Percentiles rank a stretch among this genome's conserved stretches.
Conservation (phyloP, 2,888 invertebrate genomes). For the Drosophila sordidapex region DNA sequence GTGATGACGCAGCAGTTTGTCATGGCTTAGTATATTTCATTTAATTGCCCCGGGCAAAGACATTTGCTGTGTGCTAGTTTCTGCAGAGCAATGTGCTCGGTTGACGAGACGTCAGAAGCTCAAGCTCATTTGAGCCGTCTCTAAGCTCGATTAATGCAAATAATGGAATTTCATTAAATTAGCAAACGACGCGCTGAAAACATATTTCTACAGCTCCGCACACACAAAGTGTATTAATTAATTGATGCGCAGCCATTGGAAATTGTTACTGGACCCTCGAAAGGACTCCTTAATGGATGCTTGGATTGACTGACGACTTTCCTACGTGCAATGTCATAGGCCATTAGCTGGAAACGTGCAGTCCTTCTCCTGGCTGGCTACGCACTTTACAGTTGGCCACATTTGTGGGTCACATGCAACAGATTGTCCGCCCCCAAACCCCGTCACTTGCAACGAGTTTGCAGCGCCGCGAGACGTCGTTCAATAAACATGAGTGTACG, state of each 20-base stretch:
- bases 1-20: constrained; percentile 62
- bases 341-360: constrained; percentile 23
- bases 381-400: constrained; percentile 55
- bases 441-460: constrained; percentile 29
- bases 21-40: constrained; percentile 33
- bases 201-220: neutral
- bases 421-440: constrained; percentile 44
- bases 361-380: constrained; percentile 11
- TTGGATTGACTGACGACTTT: constrained; percentile 45
- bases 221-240: constrained; percentile 28
- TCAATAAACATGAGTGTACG: constrained; percentile 41
- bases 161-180: constrained; percentile 77
- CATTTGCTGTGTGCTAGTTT: constrained; percentile 15
- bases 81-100: neutral
- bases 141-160: constrained; percentile 63
- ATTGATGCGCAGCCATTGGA: constrained; percentile 35
- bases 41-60: constrained; percentile 52
- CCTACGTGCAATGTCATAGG: constrained; percentile 61
- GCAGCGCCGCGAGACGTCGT: constrained; percentile 8
- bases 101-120: constrained; percentile 3
- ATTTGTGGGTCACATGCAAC: constrained; percentile 71
- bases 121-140: constrained; percentile 35
- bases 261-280: neutral
- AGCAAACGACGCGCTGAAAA: constrained; percentile 50
- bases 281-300: neutral